These are phyloP conservation scores for Harpalus rubripes DNA, from an alignment of 2,888 invertebrate species.

Conservation along the genomic window DNA sequence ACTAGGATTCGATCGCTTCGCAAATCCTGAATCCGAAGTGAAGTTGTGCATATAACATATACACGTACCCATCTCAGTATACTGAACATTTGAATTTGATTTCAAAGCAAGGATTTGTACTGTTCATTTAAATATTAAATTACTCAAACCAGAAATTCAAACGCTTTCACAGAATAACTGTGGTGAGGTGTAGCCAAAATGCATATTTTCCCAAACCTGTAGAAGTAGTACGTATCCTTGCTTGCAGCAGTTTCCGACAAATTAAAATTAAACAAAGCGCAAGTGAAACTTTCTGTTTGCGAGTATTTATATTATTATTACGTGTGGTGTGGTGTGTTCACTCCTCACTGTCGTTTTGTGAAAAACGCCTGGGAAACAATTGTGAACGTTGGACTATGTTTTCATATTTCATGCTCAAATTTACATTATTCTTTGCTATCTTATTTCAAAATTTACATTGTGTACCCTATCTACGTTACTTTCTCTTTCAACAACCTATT, in stretches of 20 bases:
- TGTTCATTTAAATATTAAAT: constrained; percentile 54
- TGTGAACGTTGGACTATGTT: constrained; percentile 8
- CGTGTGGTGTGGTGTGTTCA: not conserved
- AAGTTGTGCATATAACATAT: not conserved
- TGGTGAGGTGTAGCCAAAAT: constrained; percentile 25
- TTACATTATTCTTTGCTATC: constrained; percentile 40
- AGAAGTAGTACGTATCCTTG: constrained; percentile 7
- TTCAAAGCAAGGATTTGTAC: constrained; percentile 53
- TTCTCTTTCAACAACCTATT: not conserved
- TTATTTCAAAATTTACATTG: constrained; percentile 41
- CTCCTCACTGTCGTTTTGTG: constrained; percentile 10
- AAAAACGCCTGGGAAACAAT: constrained; percentile 39
- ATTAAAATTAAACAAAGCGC: constrained; percentile 32
- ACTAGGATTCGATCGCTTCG: constrained; percentile 39
- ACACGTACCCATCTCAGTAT: not conserved
- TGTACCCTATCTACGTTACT: not conserved
- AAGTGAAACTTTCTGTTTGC: constrained; percentile 29
- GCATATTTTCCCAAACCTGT: constrained; percentile 28
- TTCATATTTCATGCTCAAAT: constrained; percentile 11
- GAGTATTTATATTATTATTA: constrained; percentile 34
- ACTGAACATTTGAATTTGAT: constrained; percentile 36
- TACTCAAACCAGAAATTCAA: constrained; percentile 44
- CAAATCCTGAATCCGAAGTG: constrained; percentile 23
- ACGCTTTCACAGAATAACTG: constrained; percentile 47
- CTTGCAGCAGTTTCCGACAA: constrained; percentile 21